These are phyloP conservation scores for Euclidia mi DNA, from an alignment of 2,888 invertebrate genomes.

Conservation along the genomic window DNA sequence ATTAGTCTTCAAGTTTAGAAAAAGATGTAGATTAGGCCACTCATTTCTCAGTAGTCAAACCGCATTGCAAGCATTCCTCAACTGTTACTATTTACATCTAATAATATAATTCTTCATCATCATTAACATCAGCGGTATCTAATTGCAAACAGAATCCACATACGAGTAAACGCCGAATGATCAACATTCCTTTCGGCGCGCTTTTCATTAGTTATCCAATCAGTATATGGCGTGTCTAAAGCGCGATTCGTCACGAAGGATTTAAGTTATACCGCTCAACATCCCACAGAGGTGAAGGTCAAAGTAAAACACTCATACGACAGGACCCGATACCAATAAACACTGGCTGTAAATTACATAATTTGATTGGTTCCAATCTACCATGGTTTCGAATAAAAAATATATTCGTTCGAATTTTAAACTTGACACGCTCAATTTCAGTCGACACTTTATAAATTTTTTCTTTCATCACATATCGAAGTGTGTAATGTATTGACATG, in stretches of 20 bases:
- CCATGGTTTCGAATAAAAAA: conserved; percentile 80
- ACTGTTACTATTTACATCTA: conserved; percentile 10
- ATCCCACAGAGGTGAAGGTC: conserved; percentile 74
- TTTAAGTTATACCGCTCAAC: conserved; percentile 65
- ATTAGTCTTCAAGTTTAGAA: no score
- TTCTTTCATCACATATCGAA: conserved; percentile 55
- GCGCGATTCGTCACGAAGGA: conserved; percentile 82
- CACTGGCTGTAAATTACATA: conserved; percentile 81
- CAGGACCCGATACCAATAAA: conserved; percentile 68
- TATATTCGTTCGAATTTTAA: conserved; percentile 68
- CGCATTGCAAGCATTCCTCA: conserved; percentile 14
- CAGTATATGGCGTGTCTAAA: conserved; percentile 76
- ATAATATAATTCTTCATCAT: conserved; percentile 12
- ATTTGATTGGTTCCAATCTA: conserved; percentile 88
- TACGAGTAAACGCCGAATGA: conserved; percentile 21
- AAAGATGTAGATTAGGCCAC: no score
- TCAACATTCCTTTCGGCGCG: conserved; percentile 67
- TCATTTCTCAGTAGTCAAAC: background rate
- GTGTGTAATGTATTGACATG: conserved; percentile 58
- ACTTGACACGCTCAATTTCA: conserved; percentile 70
- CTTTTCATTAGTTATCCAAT: conserved; percentile 79
- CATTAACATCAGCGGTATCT: conserved; percentile 21
- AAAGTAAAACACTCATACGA: conserved; percentile 53
- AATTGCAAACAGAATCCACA: conserved; percentile 24
- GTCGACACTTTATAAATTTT: conserved; percentile 66